Base-by-base conservation (phyloP, 2,888 invertebrate genomes). In the Drosophila cognata region DNA sequence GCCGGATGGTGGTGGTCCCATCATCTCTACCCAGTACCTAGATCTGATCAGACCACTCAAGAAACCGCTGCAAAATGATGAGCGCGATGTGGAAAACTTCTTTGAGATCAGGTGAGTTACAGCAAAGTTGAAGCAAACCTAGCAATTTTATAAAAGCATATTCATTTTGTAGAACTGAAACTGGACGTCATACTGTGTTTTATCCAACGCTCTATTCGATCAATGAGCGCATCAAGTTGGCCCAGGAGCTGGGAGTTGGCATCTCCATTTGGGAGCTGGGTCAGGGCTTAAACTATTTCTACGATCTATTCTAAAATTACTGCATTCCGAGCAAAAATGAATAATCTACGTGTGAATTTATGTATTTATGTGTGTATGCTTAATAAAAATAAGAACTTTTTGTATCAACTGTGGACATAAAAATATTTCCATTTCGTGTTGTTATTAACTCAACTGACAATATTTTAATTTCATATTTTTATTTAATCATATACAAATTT, bases 241-340 rank as follows among this genome's bases (percentile, higher is more conserved):
- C 98, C 0, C 94, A 94, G 67, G 95, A 97, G 91, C 94, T 97
- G 60, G 96, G 97, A 11, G 96, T 96, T 4, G 98, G 98, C 0
- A 94, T 99, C 52, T 96, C 98, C 0, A 96, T 99, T 86, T 99
- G 99, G 99, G 99, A 99, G 92, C 93, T 98, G n/a, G 99, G 99
- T 0, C 99, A 99, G 93, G 99, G 99, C 29, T 94, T 99, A 25
- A 96, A 98, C 93, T 99, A 97, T 92, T 99, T 99, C 93, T 99
- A 98, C 93, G 98, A 99, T 94, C 94, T 97, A 73, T 94, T 97
- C 79, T 97, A 94, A 95, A 72, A 71, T 29, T 10, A 28, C 56
- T 10, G 36, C 65, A 66, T 71, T 77, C 66, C 68, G 46, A 48
- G 18, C 41, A 62, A 63, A 65, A 60, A 29, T 55, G 3, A 43